Conservation (phyloP, 2,797 vertebrate genomes). For the Fringilla coelebs region DNA sequence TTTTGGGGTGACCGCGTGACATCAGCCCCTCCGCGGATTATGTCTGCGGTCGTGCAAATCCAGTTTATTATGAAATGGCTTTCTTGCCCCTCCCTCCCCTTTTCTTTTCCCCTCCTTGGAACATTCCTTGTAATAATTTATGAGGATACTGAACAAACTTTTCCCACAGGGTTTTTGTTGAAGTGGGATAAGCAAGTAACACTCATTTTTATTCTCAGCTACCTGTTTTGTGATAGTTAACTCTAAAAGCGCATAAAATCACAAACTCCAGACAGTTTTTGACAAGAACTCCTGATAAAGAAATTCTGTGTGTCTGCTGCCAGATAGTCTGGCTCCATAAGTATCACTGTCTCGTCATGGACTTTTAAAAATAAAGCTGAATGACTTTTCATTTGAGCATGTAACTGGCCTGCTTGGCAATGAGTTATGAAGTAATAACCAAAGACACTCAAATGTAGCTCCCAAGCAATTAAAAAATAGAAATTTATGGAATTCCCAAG, state of each 20-base stretch:
- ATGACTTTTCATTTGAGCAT: constrained; percentile 1
- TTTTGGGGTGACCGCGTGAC: neutral
- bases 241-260: neutral
- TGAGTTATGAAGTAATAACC: neutral
- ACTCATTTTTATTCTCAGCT: neutral
- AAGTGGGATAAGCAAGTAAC: neutral
- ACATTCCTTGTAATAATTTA: neutral
- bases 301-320: neutral
- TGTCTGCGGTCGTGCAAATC: neutral
- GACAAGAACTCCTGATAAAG: constrained; percentile 7
- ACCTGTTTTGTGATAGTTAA: neutral
- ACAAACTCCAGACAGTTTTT: neutral
- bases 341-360: neutral
- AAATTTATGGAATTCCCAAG: neutral
- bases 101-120: neutral
- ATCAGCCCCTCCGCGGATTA: neutral
- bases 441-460: neutral
- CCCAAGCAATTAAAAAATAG: neutral
- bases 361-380: neutral
- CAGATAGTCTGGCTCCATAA: neutral
- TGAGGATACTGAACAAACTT: neutral
- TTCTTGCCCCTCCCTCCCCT: neutral
- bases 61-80: neutral
- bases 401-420: neutral
- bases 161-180: neutral